phyloP scores from a whole-genome alignment of 1,140 invertebrate genomes.

The Plectus sambesii region DNA sequence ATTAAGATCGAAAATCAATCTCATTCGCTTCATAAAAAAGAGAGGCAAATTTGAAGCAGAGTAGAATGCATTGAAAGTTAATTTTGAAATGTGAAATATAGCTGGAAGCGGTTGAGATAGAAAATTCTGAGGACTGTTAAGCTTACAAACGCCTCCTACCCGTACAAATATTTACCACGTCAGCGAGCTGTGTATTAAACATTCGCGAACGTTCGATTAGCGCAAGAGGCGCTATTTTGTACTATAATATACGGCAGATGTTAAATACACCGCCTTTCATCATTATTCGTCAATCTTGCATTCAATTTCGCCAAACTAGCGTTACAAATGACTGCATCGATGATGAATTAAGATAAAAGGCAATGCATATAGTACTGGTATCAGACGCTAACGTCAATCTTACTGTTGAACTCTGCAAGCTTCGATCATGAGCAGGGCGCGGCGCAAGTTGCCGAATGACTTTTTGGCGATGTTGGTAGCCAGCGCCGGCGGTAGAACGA shows the following conservation, averaged over 20 bases:
- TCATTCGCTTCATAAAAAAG: conserved; percentile 4
- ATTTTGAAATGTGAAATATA: too few relatives aligned
- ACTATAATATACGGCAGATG: conserved; percentile 33
- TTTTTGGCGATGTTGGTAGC: conserved; percentile 65
- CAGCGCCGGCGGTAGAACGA: conserved; percentile 64
- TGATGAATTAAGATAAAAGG: neutral
- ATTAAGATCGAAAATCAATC: too few relatives aligned
- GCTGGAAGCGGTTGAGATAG: too few relatives aligned
- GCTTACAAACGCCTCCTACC: too few relatives aligned
- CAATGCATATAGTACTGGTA: conserved; percentile 26
- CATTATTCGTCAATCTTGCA: too few relatives aligned
- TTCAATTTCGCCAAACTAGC: too few relatives aligned
- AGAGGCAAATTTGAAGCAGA: neutral
- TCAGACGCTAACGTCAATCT: conserved; percentile 34
- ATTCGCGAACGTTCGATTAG: too few relatives aligned
- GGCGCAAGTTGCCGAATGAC: conserved; percentile 76
- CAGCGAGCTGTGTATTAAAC: too few relatives aligned
- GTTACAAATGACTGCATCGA: neutral
- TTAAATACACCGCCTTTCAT: too few relatives aligned
- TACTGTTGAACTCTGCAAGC: conserved; percentile 78
- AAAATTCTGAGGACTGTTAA: too few relatives aligned
- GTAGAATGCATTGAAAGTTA: conserved; percentile 7
- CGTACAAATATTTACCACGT: too few relatives aligned
- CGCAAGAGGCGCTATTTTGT: too few relatives aligned
- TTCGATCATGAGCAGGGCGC: conserved; percentile 85